phyloP scores from a whole-genome alignment of 2,797 vertebrate species.

The Sylvia borin region DNA sequence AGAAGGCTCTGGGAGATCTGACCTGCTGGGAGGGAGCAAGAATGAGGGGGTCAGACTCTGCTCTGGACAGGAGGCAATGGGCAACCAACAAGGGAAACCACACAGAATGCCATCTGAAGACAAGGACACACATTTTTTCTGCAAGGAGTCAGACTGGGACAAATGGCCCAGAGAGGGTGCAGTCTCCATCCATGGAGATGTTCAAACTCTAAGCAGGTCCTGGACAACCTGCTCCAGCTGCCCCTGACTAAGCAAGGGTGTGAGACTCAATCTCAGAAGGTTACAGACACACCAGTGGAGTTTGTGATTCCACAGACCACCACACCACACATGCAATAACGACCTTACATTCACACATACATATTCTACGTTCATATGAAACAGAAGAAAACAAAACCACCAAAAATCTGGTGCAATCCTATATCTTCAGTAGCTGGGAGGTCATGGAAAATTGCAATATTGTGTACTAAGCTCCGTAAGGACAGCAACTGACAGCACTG shows the following conservation, averaged over 20 bases:
- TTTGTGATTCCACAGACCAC: neutral
- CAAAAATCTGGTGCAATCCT: neutral
- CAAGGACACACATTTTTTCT: neutral
- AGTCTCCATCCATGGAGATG: neutral
- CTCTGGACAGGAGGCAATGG: neutral
- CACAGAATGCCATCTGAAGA: neutral
- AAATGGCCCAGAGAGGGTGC: neutral
- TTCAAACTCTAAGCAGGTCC: neutral
- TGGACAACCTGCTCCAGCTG: neutral
- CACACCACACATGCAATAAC: neutral
- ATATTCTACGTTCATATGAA: rapidly evolving
- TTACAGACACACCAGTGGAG: neutral
- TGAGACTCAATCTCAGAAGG: neutral
- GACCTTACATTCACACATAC: neutral
- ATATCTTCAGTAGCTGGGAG: neutral
- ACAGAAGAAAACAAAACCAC: neutral
- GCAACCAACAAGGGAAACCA: neutral
- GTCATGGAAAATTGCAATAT: neutral
- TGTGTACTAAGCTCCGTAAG: rapidly evolving
- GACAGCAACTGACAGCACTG: neutral
- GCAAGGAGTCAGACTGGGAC: neutral
- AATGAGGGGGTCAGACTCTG: neutral
- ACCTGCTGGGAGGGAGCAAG: neutral
- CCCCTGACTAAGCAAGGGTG: neutral
- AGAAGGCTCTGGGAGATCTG: neutral